These are phyloP conservation scores for Heterotilapia buettikoferi DNA, from an alignment of 2,113 vertebrate genomes.

Conservation along the genomic window DNA sequence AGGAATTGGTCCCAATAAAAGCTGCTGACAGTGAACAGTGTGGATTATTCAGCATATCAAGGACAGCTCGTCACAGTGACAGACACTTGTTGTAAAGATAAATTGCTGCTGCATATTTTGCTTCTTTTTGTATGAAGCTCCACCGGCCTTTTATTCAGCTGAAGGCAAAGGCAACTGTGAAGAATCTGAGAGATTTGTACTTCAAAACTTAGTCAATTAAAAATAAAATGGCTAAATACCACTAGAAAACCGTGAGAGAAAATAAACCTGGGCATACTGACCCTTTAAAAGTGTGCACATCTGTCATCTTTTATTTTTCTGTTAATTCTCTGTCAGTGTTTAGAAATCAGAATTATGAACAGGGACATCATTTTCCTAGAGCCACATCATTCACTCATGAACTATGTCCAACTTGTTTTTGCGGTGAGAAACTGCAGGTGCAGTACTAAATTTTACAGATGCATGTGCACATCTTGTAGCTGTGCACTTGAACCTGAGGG, in stretches of 20 bases:
- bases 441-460: background rate
- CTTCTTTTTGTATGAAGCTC: background rate
- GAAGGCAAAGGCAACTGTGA: background rate
- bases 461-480: background rate
- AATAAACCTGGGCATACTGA: background rate
- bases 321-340: background rate
- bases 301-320: background rate
- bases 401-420: background rate
- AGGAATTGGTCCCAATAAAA: background rate
- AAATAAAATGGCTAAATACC: background rate
- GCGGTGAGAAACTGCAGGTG: accelerated
- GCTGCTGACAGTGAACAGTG: background rate
- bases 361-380: accelerated
- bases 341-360: background rate
- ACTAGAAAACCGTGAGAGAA: accelerated
- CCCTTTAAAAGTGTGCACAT: background rate
- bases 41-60: background rate
- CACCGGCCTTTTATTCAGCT: background rate
- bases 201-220: background rate
- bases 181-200: background rate
- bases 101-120: background rate
- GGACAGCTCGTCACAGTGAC: background rate
- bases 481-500: background rate
- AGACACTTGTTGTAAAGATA: background rate
- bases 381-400: background rate